Evolutionary conservation across 2,113 vertebrate genomes (phyloP).

Genomic region (Pleuronectes platessa): DNA sequence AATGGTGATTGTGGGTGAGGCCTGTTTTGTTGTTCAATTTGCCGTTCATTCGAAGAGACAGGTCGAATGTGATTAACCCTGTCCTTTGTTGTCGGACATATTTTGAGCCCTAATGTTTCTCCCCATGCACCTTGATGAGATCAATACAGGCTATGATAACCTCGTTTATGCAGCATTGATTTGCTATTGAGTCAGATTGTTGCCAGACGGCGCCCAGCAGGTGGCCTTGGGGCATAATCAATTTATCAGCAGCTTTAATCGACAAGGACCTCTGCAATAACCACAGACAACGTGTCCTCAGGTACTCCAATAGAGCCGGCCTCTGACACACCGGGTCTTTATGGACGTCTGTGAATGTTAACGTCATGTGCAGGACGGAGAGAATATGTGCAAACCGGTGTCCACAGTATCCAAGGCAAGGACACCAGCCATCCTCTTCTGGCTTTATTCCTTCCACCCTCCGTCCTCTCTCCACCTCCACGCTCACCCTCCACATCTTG

Average conservation of each 20-base stretch:
- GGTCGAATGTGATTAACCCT: constrained; percentile 29
- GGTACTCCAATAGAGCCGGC: constrained; percentile 72
- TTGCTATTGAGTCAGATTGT: constrained; percentile 72
- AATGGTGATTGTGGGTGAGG: neutral
- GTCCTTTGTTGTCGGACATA: constrained; percentile 28
- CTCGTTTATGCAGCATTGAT: constrained; percentile 73
- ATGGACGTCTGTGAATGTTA: constrained; percentile 4
- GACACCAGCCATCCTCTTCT: neutral
- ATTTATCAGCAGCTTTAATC: constrained; percentile 80
- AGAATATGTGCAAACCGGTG: neutral
- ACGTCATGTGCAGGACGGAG: neutral
- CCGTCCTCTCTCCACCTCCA: constrained; percentile 33
- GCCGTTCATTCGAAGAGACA: constrained; percentile 1
- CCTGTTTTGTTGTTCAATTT: constrained; percentile 13
- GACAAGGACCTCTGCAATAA: constrained; percentile 75
- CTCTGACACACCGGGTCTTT: constrained; percentile 7
- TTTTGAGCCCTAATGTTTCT: constrained; percentile 50
- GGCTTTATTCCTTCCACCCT: constrained; percentile 20
- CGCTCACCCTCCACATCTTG: constrained; percentile 57
- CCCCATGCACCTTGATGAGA: constrained; percentile 61
- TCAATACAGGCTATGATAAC: constrained; percentile 71
- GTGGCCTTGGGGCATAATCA: constrained; percentile 77
- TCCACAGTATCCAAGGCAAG: neutral
- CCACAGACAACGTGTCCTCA: constrained; percentile 75
- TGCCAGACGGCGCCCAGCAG: constrained; percentile 78